These are phyloP conservation scores for Sebastes steindachneri DNA, from an alignment of 2,797 vertebrate species.

Conservation along the genomic window DNA sequence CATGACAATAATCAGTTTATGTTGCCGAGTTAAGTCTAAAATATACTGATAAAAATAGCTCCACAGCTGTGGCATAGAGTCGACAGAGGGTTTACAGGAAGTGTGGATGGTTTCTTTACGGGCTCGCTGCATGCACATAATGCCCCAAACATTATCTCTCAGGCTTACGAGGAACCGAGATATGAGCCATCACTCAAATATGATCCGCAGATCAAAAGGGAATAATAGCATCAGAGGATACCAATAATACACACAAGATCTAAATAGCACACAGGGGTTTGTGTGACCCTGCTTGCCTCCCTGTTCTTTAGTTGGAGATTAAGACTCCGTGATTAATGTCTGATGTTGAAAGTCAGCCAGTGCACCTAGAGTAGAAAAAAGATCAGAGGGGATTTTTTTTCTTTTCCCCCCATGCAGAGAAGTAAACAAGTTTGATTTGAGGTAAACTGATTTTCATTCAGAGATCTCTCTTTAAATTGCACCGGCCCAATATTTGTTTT, in stretches of 20 bases:
- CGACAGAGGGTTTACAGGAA: neutral
- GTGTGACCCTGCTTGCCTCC: conserved; percentile 37
- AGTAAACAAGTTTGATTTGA: conserved; percentile 61
- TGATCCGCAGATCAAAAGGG: conserved; percentile 46
- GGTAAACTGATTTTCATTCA: conserved; percentile 57
- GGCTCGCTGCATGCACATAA: conserved; percentile 8
- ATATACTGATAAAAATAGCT: neutral
- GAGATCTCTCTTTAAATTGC: conserved; percentile 44
- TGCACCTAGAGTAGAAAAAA: conserved; percentile 24
- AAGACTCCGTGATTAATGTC: conserved; percentile 57
- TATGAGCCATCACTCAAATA: conserved; percentile 50
- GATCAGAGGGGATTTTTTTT: conserved; percentile 47
- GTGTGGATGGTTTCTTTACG: neutral
- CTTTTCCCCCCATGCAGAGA: neutral
- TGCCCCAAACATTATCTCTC: conserved; percentile 43
- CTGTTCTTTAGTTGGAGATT: conserved; percentile 50
- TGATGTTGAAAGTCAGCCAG: conserved; percentile 48
- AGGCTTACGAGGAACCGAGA: conserved; percentile 38
- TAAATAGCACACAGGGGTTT: conserved; percentile 26
- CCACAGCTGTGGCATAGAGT: neutral
- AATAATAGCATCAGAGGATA: conserved; percentile 45
- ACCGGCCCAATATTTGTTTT: conserved; percentile 51
- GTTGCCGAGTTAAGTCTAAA: neutral
- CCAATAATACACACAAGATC: conserved; percentile 22
- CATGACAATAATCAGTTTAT: neutral